A percentile compares a stretch with the other conserved stretches of the same genome.
phyloP scores from a whole-genome alignment of 2,797 vertebrate species.

The Gallinago nigripennis region DNA sequence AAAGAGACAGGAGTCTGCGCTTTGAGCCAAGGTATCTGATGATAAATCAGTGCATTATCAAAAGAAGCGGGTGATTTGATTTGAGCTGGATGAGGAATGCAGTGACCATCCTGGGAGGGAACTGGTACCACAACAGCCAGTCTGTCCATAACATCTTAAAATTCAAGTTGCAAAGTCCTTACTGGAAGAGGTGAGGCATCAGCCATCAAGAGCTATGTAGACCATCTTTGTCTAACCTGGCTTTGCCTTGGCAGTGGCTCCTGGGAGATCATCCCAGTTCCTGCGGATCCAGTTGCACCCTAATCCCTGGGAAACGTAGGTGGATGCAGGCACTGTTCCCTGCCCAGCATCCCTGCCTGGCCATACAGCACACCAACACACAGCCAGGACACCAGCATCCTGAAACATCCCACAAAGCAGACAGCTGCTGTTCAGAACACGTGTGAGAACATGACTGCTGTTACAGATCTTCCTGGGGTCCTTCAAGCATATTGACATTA shows the following conservation, averaged over 20 bases:
- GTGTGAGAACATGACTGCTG: background rate
- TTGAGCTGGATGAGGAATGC: background rate
- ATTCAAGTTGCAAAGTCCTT: background rate
- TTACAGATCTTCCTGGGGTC: background rate
- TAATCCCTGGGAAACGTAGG: rapidly evolving
- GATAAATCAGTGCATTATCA: background rate
- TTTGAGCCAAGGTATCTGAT: background rate
- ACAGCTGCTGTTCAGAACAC: background rate
- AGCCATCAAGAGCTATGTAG: background rate
- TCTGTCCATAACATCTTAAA: background rate
- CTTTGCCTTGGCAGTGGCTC: background rate
- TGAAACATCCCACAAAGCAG: background rate
- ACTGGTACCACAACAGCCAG: background rate
- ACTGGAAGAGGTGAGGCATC: background rate
- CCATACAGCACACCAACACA: background rate
- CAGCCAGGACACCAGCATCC: background rate
- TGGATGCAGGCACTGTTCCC: background rate
- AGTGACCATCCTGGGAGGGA: background rate
- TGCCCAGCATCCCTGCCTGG: background rate
- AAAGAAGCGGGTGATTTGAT: background rate
- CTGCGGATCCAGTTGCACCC: rapidly evolving
- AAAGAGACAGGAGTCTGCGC: background rate
- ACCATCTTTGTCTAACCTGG: background rate
- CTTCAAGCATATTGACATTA: background rate
- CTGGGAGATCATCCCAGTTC: background rate